A percentile compares a stretch with the other conserved stretches of the same genome.
These are phyloP conservation scores for Melinaea menophilus DNA, from an alignment of 2,888 invertebrate genomes.

Conservation along the genomic window DNA sequence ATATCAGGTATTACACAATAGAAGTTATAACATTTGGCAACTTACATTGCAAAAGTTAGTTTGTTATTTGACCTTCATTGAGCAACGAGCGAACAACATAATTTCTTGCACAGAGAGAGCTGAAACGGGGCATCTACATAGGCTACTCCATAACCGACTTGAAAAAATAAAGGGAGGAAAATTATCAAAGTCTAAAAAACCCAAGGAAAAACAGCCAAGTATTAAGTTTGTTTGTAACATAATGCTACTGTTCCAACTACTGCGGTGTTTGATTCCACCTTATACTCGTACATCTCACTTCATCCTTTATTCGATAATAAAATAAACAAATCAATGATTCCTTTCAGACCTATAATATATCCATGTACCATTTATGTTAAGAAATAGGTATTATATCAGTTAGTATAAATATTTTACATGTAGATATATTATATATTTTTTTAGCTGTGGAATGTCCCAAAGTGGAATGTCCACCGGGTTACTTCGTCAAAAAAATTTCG, in stretches of 20 bases:
- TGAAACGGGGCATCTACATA: background rate
- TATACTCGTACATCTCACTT: too few relatives aligned
- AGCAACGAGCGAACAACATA: background rate
- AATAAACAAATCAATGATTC: background rate
- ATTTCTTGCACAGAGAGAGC: background rate
- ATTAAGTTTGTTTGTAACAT: background rate
- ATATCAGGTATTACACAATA: too few relatives aligned
- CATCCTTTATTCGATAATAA: too few relatives aligned
- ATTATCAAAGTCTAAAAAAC: background rate
- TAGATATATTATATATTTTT: slow-evolving; percentile 9
- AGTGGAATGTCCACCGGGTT: slow-evolving; percentile 80
- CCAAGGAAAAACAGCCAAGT: background rate
- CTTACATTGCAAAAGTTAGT: too few relatives aligned
- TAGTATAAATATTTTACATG: background rate
- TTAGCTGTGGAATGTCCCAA: slow-evolving; percentile 68
- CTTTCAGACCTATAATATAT: background rate
- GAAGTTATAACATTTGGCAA: too few relatives aligned
- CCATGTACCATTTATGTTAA: background rate
- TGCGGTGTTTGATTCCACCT: too few relatives aligned
- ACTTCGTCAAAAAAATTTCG: slow-evolving; percentile 70
- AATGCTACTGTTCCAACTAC: background rate
- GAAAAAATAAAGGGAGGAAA: background rate
- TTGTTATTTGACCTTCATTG: background rate
- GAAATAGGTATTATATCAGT: too few relatives aligned
- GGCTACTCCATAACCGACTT: background rate